Base-by-base conservation (phyloP, 2,888 invertebrate species). In the Lathronympha strigana region DNA sequence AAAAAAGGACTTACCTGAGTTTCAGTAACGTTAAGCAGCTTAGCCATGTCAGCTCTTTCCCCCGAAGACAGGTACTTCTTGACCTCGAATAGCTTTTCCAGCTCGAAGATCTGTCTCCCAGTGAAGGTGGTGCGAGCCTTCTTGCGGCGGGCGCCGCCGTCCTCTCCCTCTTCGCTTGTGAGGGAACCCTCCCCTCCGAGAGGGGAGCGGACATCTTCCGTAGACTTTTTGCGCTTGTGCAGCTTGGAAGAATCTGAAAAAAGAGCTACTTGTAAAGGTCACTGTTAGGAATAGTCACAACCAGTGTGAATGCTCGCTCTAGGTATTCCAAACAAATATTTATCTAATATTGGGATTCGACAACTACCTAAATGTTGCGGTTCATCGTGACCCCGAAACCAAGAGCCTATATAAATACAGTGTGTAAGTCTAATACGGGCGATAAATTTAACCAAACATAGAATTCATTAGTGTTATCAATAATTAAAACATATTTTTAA, bases 71-170 rank as follows among this genome's bases (percentile, higher is more conserved):
- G 93, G 89, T 98, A 98, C 91, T 98, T 98, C 93, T 98, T 98
- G 76, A 97, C 94, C 85, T 98, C 98, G 82, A 98, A 98, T 88
- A 98, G 96, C 82, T 98, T 97, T 92, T 98, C 98, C 86, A 99
- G 93, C 90, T 98, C 98, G 90, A 98, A 98, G 84, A 98, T 98
- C 93, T 98, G 98, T 57, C 98, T 90, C 1, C 98, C 98, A 0
- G 98, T 98, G 92, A 98, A 98, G n/a, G 97, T 97, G 21, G 98
- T 98, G 68, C 98, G 91, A 0, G 98, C 98, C 83, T 98, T 98
- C 88, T 97, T 97, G 70, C 93, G 88, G 67, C 93, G 88, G 71
- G 94, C 94, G 6, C 91, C 90, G 69, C 93, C 93, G 66, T 94
- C 94, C 71, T 94, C 94, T 0, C 90, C 90, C 57, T 91, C 91